Conservation (phyloP, 2,113 vertebrate genomes). For the Nothobranchius furzeri region DNA sequence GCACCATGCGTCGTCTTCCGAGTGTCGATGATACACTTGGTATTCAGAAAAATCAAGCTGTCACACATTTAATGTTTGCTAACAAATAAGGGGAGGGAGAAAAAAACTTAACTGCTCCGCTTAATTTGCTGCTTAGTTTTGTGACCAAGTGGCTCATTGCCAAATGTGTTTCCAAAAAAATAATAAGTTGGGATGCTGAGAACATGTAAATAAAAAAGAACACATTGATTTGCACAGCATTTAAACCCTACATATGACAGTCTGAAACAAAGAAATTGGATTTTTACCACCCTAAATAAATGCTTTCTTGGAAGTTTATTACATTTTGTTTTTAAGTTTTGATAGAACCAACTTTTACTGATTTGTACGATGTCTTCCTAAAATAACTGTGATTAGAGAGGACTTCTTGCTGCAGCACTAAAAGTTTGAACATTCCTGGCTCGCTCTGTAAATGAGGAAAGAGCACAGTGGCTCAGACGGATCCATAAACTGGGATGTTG, state of each 20-base stretch:
- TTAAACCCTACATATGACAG: conserved; percentile 8
- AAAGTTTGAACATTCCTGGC: not conserved
- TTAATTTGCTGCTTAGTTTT: conserved; percentile 21
- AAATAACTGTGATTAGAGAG: not conserved
- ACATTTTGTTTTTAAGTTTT: not conserved
- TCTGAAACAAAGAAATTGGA: not conserved
- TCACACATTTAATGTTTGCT: conserved; percentile 39
- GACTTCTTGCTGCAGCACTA: not conserved
- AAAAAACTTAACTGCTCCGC: not conserved
- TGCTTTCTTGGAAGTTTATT: not conserved
- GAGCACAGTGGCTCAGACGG: not conserved
- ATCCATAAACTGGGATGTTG: not conserved
- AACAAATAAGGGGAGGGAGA: conserved; percentile 18
- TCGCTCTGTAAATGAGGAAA: not conserved
- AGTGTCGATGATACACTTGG: conserved; percentile 27
- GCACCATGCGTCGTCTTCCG: conserved; percentile 3
- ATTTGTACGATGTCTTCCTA: not conserved
- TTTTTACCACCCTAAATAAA: not conserved
- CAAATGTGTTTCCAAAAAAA: conserved; percentile 2
- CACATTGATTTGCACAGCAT: conserved; percentile 2
- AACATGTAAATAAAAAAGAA: conserved; percentile 13
- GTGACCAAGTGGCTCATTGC: conserved; percentile 1
- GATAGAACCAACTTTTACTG: not conserved
- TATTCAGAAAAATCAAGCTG: conserved; percentile 45
- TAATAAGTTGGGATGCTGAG: not conserved